Conservation (phyloP, 1,140 invertebrate genomes). For the Brachionus rotundiformis region DNA sequence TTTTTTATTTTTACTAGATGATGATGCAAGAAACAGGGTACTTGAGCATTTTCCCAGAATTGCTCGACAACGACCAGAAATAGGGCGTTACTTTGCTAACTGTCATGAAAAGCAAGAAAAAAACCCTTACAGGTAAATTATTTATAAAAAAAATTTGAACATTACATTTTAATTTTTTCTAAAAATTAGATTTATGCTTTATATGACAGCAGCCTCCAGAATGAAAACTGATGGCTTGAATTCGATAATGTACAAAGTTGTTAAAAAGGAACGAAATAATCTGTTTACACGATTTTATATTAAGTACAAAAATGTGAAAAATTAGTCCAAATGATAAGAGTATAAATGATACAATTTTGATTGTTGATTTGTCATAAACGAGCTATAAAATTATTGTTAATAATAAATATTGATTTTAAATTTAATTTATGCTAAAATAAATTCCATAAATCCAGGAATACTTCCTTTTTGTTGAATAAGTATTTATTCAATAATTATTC, state of each 20-base stretch:
- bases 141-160: neutral
- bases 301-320: slow-evolving; percentile 7
- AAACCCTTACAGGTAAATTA: slow-evolving; percentile 25
- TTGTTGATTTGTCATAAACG: neutral
- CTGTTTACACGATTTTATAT: slow-evolving; percentile 35
- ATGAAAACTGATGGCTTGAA: slow-evolving; percentile 29
- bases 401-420: neutral
- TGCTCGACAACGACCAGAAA: neutral
- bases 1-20: no score
- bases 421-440: neutral
- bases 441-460: no score
- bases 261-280: slow-evolving; percentile 20
- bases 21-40: neutral
- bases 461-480: no score
- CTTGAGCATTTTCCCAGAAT: neutral
- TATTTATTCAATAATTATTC: no score
- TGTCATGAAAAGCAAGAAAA: slow-evolving; percentile 38
- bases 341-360: slow-evolving; percentile 11
- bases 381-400: neutral
- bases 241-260: slow-evolving; percentile 33
- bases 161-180: neutral
- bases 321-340: neutral
- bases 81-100: slow-evolving; percentile 44
- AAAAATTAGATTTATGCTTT: neutral
- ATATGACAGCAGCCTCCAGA: slow-evolving; percentile 25